Conservation (phyloP, 2,797 vertebrate species). For the Avahi laniger region DNA sequence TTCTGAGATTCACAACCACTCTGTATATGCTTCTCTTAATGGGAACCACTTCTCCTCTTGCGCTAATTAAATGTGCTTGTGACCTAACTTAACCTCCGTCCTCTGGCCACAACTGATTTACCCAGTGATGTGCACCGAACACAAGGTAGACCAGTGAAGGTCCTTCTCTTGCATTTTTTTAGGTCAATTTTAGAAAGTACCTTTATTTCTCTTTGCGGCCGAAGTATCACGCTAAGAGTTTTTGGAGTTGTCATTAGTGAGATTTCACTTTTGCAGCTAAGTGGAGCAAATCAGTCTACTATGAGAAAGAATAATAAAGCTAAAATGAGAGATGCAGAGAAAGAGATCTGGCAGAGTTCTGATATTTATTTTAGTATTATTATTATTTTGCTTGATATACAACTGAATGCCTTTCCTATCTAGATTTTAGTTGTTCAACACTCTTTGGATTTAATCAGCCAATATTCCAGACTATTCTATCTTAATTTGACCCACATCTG, state of each 20-base stretch:
- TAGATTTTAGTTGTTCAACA: neutral
- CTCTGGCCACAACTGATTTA: neutral
- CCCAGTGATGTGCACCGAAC: neutral
- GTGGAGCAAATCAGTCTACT: neutral
- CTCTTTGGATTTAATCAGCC: neutral
- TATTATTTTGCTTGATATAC: neutral
- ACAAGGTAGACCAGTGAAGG: neutral
- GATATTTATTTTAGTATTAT: neutral
- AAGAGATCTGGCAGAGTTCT: neutral
- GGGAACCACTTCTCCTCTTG: neutral
- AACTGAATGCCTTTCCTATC: neutral
- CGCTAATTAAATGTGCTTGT: neutral
- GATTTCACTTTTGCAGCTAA: neutral
- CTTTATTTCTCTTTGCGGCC: neutral
- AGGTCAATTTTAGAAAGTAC: neutral
- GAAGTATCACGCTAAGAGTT: rapidly evolving
- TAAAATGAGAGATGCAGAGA: neutral
- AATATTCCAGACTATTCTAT: neutral
- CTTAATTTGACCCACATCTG: neutral
- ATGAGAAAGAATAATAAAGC: neutral
- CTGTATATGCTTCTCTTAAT: rapidly evolving
- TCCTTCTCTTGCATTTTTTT: neutral
- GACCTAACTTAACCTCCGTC: neutral
- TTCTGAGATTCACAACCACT: neutral
- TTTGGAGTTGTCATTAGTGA: neutral